Base-by-base conservation (phyloP, 2,113 vertebrate species). In the Tetrao urogallus region DNA sequence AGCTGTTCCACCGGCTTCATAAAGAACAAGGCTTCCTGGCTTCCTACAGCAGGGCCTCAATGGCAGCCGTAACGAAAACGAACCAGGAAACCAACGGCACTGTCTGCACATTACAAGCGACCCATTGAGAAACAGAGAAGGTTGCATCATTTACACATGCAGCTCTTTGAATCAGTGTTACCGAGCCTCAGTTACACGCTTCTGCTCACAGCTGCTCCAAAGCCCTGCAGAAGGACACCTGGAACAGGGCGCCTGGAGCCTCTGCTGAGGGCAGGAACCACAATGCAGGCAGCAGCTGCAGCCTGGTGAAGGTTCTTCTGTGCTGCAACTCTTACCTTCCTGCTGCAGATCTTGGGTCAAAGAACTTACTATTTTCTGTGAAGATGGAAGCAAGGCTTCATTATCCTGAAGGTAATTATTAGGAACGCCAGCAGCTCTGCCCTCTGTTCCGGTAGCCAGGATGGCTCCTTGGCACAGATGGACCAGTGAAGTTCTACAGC, bases 81-180 rank as follows among this genome's bases (percentile, higher is more conserved):
- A 97, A 96, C 96, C 87, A 96, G 97, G 95, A 95, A 97, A 92
- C 94, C 86, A 92, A 90, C 86, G 65, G 58, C 94, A 30, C 90
- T 91, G 95, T 95, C 89, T 81, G 73, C 6, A 50, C 86, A 90
- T 82, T 83, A 97, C 96, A 97, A 98, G 93, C 6, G 52, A 73
- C 88, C 84, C 93, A 96, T 88, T 97, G 96, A 97, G 95, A 95
- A 95, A 86, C 40, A 48, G 20, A 58, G 86, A 87, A 92, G 91
- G 87, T 50, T 87, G 92, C 92, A 38, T 95, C 97, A 97, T 81
- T 97, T 95, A 93, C 88, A 93, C 89, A 96, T 89, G 61, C 89
- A 74, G 90, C 81, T 66, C 94, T 97, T 88, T 92, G 86, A 90
- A 95, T 85, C 64, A 69, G 93, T 80, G 92, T 87, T 79, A 67